A percentile compares a stretch with the other conserved stretches of the same genome.
Conservation (phyloP, 2,888 invertebrate species). For the Argyresthia albistria region DNA sequence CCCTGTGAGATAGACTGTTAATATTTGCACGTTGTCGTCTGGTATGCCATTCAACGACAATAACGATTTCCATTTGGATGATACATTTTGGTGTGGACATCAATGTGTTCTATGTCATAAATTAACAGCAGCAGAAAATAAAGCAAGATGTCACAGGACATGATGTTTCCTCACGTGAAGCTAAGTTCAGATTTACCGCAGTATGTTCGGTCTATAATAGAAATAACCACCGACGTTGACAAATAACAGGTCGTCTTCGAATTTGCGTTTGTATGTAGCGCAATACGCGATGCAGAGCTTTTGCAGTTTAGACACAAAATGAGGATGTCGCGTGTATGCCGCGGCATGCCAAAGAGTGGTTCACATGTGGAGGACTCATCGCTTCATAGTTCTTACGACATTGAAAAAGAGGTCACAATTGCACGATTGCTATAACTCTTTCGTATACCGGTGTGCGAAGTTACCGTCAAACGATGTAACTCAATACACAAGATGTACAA, state of each 20-base stretch:
- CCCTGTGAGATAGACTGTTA: not conserved
- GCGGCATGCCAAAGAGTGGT: constrained; percentile 24
- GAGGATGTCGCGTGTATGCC: constrained; percentile 16
- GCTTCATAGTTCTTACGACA: too few relatives aligned
- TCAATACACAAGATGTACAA: too few relatives aligned
- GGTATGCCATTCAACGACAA: not conserved
- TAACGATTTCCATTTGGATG: not conserved
- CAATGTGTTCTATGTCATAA: constrained; percentile 2
- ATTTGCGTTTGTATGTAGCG: constrained; percentile 22
- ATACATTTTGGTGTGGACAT: not conserved
- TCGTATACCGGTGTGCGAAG: too few relatives aligned
- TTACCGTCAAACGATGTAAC: too few relatives aligned
- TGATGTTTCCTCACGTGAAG: constrained; percentile 6
- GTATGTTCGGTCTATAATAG: constrained; percentile 13
- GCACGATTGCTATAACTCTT: too few relatives aligned
- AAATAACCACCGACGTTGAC: constrained; percentile 32
- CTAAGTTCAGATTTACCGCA: constrained; percentile 1
- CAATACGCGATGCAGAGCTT: constrained; percentile 15
- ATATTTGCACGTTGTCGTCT: not conserved
- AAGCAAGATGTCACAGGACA: constrained; percentile 3
- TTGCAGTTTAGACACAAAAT: constrained; percentile 21
- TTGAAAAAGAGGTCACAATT: too few relatives aligned
- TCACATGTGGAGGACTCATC: not conserved
- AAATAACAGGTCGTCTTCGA: constrained; percentile 26
- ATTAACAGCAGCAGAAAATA: constrained; percentile 2